Percentiles rank a stretch among this genome's conserved stretches.
phyloP scores from a whole-genome alignment of 1,140 invertebrate species.

The Ceratina japonica region DNA sequence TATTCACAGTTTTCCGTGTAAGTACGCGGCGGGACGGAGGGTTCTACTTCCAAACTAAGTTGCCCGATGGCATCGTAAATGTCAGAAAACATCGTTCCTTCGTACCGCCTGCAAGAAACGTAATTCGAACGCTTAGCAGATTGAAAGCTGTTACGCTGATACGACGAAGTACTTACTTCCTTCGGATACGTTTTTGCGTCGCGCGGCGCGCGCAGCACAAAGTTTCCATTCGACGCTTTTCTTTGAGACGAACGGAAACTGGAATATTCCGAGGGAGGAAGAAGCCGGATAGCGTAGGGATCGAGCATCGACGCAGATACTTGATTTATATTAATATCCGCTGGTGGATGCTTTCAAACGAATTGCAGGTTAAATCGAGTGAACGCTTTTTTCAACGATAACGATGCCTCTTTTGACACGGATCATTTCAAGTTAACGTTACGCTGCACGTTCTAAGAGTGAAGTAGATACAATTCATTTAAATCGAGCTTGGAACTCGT shows the following conservation, averaged over 20 bases:
- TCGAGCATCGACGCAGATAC: background rate
- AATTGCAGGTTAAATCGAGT: background rate
- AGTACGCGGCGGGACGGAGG: slow-evolving; percentile 35
- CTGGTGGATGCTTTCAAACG: background rate
- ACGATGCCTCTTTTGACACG: background rate
- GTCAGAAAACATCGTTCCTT: slow-evolving; percentile 58
- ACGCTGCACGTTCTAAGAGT: background rate
- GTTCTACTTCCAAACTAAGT: slow-evolving; percentile 47
- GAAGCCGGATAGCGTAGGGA: background rate
- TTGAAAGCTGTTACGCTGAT: slow-evolving; percentile 38
- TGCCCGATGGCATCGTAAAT: slow-evolving; percentile 51
- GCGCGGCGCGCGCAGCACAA: background rate
- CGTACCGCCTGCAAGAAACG: slow-evolving; percentile 48
- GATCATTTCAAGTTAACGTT: background rate
- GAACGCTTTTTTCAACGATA: background rate
- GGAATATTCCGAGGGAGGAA: background rate
- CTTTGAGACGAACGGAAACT: background rate
- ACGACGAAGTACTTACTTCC: slow-evolving; percentile 29
- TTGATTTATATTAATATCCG: slow-evolving; percentile 13
- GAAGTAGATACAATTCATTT: too few relatives aligned
- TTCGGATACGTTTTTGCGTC: slow-evolving; percentile 38
- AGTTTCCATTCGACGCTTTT: slow-evolving; percentile 20
- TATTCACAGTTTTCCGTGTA: slow-evolving; percentile 31
- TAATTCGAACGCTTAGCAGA: slow-evolving; percentile 58
- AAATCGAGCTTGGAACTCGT: too few relatives aligned